phyloP scores from a whole-genome alignment of 2,888 invertebrate genomes.

The Diarsia dahlii region DNA sequence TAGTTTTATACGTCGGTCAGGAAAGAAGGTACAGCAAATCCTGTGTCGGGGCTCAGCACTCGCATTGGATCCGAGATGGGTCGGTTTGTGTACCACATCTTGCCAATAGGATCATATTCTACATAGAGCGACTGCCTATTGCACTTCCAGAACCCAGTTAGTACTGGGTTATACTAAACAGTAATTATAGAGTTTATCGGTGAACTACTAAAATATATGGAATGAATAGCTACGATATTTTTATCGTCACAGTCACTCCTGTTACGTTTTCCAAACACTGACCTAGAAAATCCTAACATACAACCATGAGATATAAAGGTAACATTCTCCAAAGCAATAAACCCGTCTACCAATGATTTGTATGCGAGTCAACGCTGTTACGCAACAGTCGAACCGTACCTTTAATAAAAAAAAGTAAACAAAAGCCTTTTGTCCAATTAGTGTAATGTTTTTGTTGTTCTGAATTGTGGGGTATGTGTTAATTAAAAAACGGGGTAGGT shows the following conservation, averaged over 20 bases:
- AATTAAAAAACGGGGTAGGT: constrained; percentile 32
- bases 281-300: neutral
- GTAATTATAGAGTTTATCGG: too few species aligned
- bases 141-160: too few species aligned
- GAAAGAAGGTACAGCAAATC: too few species aligned
- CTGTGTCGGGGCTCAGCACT: too few species aligned
- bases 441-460: constrained; percentile 19
- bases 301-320: neutral
- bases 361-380: constrained; percentile 17
- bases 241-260: neutral
- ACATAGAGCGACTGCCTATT: too few species aligned
- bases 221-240: too few species aligned
- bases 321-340: constrained; percentile 30
- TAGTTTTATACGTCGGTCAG: too few species aligned
- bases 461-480: constrained; percentile 9
- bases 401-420: constrained; percentile 17
- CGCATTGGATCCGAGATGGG: too few species aligned
- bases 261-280: neutral
- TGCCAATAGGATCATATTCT: too few species aligned
- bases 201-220: too few species aligned
- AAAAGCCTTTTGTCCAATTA: constrained; percentile 35
- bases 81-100: too few species aligned
- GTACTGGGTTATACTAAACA: too few species aligned
- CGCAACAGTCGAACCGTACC: constrained; percentile 2
- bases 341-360: constrained; percentile 29